A percentile compares a stretch with the other conserved stretches of the same genome.
Conservation (phyloP, 2,113 vertebrate genomes). For the Sinocyclocheilus rhinocerous region DNA sequence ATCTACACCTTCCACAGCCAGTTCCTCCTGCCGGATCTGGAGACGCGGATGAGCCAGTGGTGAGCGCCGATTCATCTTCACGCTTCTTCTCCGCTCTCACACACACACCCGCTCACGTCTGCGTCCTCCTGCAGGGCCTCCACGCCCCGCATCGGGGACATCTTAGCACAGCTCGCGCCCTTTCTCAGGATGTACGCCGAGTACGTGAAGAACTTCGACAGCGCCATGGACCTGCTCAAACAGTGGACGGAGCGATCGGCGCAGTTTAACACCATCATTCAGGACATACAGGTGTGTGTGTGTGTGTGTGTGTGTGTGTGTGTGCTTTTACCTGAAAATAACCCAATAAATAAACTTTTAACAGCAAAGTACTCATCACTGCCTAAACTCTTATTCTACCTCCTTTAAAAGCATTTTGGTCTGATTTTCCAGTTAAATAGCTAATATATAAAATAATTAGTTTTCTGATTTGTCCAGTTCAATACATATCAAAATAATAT, state of each 20-base stretch:
- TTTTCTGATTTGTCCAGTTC: not conserved
- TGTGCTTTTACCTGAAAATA: not conserved
- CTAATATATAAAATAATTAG: not conserved
- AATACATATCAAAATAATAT: not conserved
- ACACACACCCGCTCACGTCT: not conserved
- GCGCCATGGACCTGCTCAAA: slow-evolving; percentile 81
- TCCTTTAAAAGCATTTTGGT: not conserved
- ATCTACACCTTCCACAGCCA: slow-evolving; percentile 86
- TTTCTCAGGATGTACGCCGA: slow-evolving; percentile 92
- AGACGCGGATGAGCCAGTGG: slow-evolving; percentile 81
- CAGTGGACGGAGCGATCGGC: slow-evolving; percentile 82
- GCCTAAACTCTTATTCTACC: too few species aligned
- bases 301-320: not conserved
- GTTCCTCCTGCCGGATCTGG: slow-evolving; percentile 88
- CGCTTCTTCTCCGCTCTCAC: not conserved
- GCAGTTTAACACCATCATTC: slow-evolving; percentile 80
- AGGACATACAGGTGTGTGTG: slow-evolving; percentile 80
- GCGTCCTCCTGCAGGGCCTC: slow-evolving; percentile 66
- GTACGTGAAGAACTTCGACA: slow-evolving; percentile 83
- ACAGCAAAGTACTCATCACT: too few species aligned
- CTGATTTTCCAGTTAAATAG: not conserved
- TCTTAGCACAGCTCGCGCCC: slow-evolving; percentile 84
- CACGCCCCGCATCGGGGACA: slow-evolving; percentile 81
- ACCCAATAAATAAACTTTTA: too few species aligned
- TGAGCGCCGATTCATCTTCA: slow-evolving; percentile 59